These are phyloP conservation scores for Colius striatus DNA, from an alignment of 2,113 vertebrate species.

Conservation along the genomic window DNA sequence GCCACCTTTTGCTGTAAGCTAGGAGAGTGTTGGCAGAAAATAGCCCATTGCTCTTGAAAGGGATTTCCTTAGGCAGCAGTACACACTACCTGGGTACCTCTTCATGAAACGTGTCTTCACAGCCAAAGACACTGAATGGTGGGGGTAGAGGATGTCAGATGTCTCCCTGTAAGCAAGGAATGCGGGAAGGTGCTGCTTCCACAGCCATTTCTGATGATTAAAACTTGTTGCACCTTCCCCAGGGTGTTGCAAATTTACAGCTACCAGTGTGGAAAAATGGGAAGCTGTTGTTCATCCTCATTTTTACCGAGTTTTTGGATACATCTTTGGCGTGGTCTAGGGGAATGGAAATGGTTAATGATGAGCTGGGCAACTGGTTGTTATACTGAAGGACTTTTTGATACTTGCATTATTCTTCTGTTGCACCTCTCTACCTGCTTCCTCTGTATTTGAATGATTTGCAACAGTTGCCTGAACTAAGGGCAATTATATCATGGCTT, in stretches of 20 bases:
- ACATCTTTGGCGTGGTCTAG: not conserved
- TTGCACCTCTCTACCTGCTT: not conserved
- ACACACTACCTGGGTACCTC: not conserved
- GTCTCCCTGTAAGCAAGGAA: not conserved
- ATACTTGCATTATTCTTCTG: not conserved
- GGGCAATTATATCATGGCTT: not conserved
- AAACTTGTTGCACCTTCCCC: conserved; percentile 36
- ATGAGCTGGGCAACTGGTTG: not conserved
- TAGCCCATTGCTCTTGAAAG: not conserved
- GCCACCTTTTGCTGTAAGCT: not conserved
- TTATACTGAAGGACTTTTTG: not conserved
- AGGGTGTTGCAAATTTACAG: not conserved
- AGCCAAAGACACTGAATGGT: not conserved
- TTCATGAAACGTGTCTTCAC: not conserved
- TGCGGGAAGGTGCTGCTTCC: not conserved
- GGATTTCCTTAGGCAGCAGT: not conserved
- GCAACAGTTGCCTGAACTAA: not conserved
- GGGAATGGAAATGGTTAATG: not conserved
- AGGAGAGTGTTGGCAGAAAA: not conserved
- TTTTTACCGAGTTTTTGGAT: not conserved
- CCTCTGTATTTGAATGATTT: not conserved
- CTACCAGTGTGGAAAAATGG: not conserved
- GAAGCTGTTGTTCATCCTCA: not conserved
- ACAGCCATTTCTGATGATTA: not conserved
- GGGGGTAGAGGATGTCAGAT: not conserved